These are phyloP conservation scores for Mallotus villosus DNA, from an alignment of 2,797 vertebrate genomes.

Conservation along the genomic window DNA sequence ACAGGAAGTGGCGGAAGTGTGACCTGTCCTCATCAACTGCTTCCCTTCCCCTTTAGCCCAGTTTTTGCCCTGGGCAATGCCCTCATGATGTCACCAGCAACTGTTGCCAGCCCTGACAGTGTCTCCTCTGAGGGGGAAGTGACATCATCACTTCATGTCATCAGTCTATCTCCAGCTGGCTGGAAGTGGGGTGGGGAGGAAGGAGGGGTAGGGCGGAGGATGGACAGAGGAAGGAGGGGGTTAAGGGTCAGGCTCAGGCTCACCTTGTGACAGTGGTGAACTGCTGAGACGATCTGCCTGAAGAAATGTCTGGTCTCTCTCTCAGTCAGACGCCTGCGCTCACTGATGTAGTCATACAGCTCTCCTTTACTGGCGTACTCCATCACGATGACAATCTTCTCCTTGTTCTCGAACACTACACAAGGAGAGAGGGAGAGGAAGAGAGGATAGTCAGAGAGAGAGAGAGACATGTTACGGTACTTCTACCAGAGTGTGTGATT, in stretches of 20 bases:
- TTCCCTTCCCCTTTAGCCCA: background rate
- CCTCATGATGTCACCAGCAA: background rate
- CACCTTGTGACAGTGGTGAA: slow-evolving; percentile 99
- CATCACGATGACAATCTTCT: slow-evolving; percentile 99
- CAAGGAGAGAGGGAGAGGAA: slow-evolving; percentile 27
- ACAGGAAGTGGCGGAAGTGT: background rate
- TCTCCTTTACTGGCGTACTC: slow-evolving; percentile 98
- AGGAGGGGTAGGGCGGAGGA: background rate
- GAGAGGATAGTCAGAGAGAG: no score
- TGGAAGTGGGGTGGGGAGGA: background rate
- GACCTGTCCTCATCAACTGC: background rate
- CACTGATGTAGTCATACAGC: slow-evolving; percentile 97
- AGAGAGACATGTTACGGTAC: no score
- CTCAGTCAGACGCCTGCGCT: slow-evolving; percentile 89
- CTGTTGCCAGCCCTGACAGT: background rate
- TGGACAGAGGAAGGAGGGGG: background rate
- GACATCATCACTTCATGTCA: no score
- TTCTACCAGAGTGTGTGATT: no score
- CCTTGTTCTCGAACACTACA: slow-evolving; percentile 98
- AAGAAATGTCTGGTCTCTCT: slow-evolving; percentile 97
- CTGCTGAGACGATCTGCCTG: slow-evolving; percentile 95
- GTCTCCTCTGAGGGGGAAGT: background rate
- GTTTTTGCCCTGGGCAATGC: background rate
- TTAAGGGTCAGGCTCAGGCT: slow-evolving; percentile 20
- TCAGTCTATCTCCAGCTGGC: no score